These are phyloP conservation scores for Sphaerophoria taeniata DNA, from an alignment of 2,888 invertebrate species.

Conservation along the genomic window DNA sequence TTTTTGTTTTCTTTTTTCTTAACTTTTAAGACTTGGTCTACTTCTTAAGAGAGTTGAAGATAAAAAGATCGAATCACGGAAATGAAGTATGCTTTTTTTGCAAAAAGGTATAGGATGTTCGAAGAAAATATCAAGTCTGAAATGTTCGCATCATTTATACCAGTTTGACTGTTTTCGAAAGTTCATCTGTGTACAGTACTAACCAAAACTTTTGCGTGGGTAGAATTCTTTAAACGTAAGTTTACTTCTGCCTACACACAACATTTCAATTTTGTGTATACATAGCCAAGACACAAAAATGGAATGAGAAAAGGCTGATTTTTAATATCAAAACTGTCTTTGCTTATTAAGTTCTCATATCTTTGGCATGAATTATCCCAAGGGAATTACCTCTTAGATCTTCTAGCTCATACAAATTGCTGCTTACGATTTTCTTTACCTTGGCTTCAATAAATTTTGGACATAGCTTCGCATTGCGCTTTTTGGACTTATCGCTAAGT, in stretches of 20 bases:
- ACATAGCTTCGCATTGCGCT: not conserved
- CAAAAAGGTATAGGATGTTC: not conserved
- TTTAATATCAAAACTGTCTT: not conserved
- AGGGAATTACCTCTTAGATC: not conserved
- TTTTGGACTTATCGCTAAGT: constrained; percentile 9
- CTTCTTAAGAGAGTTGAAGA: not conserved
- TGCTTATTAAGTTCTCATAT: not conserved
- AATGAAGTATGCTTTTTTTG: not conserved
- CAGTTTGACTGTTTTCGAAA: not conserved
- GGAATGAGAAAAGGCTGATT: not conserved
- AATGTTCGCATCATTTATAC: not conserved
- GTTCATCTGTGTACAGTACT: not conserved
- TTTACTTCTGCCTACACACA: not conserved
- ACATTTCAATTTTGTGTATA: not conserved
- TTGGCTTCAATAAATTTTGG: constrained; percentile 15
- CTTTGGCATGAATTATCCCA: constrained; percentile 4
- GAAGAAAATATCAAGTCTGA: not conserved
- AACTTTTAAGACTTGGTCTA: no score
- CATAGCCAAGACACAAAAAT: not conserved
- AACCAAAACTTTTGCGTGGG: not conserved
- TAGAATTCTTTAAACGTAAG: not conserved
- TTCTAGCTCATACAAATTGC: not conserved
- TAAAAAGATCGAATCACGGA: not conserved
- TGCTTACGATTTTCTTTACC: constrained; percentile 1
- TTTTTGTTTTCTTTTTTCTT: no score